A percentile compares a stretch with the other conserved stretches of the same genome.
These are phyloP conservation scores for Thyatira batis DNA, from an alignment of 2,888 invertebrate species.

Conservation along the genomic window DNA sequence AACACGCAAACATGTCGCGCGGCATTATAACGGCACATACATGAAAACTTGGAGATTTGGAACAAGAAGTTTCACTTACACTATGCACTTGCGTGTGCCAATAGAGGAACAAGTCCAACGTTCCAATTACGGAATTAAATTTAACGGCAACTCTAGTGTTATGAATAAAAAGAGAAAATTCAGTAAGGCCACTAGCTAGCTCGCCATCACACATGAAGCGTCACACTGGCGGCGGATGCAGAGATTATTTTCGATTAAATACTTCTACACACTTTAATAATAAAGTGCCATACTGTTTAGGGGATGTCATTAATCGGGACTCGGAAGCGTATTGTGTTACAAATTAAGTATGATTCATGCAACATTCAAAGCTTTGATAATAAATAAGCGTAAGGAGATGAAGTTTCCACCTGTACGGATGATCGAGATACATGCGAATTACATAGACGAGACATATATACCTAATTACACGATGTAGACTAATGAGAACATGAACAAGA, in stretches of 20 bases:
- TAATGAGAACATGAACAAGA: constrained; percentile 18
- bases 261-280: constrained; percentile 63
- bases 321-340: constrained; percentile 54
- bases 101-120: constrained; percentile 76
- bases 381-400: constrained; percentile 27
- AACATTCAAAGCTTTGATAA: constrained; percentile 62
- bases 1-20: constrained; percentile 79
- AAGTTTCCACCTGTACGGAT: constrained; percentile 12
- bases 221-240: constrained; percentile 73
- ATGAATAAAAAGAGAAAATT: constrained; percentile 75
- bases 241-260: constrained; percentile 65
- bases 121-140: constrained; percentile 57
- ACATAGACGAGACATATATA: constrained; percentile 11
- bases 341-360: constrained; percentile 63
- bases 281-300: constrained; percentile 78
- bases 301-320: constrained; percentile 67
- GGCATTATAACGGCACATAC: constrained; percentile 73
- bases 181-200: constrained; percentile 73
- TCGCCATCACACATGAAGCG: constrained; percentile 78
- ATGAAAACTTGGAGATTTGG: constrained; percentile 82
- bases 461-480: constrained; percentile 5
- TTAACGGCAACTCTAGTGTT: constrained; percentile 62
- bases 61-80: constrained; percentile 82
- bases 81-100: constrained; percentile 82
- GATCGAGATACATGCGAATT: not conserved